Base-by-base conservation (phyloP, 2,797 vertebrate species). In the Esox masquinongy region DNA sequence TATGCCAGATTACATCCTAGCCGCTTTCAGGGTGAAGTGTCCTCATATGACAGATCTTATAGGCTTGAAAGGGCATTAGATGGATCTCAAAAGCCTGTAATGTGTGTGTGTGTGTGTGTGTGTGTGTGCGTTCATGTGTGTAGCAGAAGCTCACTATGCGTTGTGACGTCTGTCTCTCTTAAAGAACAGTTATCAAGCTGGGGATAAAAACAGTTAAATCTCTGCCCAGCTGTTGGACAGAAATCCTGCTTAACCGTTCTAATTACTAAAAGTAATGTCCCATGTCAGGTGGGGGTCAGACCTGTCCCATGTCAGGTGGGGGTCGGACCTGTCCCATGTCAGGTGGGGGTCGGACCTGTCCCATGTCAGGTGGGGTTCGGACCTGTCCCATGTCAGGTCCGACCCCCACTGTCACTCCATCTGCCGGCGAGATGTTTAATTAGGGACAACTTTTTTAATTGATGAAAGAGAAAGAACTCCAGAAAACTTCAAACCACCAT, bases 231-330 rank as follows among this genome's bases (percentile, higher is more conserved):
- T 91, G 90, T 81, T 86, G 88, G 82, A 82, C 77, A 73, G 82
- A 82, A 76, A 73, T 88, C 81, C 84, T 85, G 78, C 76, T 79
- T 89, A 85, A 82, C 83, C 87, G 77, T 79, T 82, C 87, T 92
- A 93, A 93, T 94, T 91, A 93, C 26, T n/a, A n/a, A n/a, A n/a
- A n/a, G n/a, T n/a, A n/a, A n/a, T 72, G 70, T 24, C 53, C 78
- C 59, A 29, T 26, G 50, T 31, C 50, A 17, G 16, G 15, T 49
- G n/a, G n/a, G n/a, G n/a, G n/a, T n/a, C n/a, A n/a, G n/a, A n/a
- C n/a, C 26, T 72, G 70, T 24, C 53, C 78, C 59, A 29, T 26
- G 50, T 31, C 50, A 17, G 16, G 15, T 49, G n/a, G n/a, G n/a
- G n/a, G n/a, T n/a, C n/a, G n/a, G n/a, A n/a, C n/a, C 26, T 72